Conservation (phyloP, 2,888 invertebrate species). For the Diarsia brunnea region DNA sequence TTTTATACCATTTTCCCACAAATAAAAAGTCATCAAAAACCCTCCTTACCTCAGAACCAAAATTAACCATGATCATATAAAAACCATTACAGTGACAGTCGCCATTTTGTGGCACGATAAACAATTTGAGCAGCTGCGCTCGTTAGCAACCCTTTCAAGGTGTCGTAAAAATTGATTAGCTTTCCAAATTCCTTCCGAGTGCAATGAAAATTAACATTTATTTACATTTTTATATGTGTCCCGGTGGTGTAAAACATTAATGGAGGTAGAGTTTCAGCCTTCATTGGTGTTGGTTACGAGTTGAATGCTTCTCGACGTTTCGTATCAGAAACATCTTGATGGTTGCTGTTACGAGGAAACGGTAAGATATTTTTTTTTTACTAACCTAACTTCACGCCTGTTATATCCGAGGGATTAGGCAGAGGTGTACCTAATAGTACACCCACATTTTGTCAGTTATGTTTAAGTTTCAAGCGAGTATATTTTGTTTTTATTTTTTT, state of each 20-base stretch:
- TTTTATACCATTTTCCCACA: not conserved
- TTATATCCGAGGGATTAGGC: too few relatives aligned
- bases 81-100: conserved; percentile 38
- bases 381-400: too few relatives aligned
- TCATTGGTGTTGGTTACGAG: not conserved
- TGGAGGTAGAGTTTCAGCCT: conserved; percentile 15
- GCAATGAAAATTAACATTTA: conserved; percentile 65
- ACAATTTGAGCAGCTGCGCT: conserved; percentile 55
- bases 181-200: conserved; percentile 57
- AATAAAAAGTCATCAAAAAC: not conserved
- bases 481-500: too few relatives aligned
- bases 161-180: conserved; percentile 63
- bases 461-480: too few relatives aligned
- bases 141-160: conserved; percentile 63
- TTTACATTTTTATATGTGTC: conserved; percentile 53
- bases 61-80: conserved; percentile 4
- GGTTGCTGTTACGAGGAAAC: not conserved
- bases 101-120: conserved; percentile 46
- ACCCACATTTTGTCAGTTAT: too few relatives aligned
- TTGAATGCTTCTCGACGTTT: not conserved
- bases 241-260: conserved; percentile 20
- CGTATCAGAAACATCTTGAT: not conserved
- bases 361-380: not conserved
- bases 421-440: too few relatives aligned
- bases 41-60: not conserved